phyloP scores from a whole-genome alignment of 2,888 invertebrate species.

The Sceliomorpha sp. region DNA sequence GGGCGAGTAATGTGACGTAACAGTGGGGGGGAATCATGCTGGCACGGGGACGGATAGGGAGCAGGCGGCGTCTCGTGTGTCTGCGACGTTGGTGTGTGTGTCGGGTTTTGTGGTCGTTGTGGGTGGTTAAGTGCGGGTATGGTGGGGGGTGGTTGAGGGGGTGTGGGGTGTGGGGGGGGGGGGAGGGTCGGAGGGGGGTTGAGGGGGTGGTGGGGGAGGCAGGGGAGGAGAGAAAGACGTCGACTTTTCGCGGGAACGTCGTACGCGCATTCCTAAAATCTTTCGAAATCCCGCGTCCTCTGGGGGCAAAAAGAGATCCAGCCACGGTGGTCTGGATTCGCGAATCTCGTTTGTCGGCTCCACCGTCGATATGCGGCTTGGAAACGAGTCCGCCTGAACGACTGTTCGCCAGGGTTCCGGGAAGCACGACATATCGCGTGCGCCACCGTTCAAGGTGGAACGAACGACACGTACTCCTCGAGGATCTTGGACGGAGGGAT shows the following conservation, averaged over 20 bases:
- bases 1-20: too few relatives aligned
- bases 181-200: too few relatives aligned
- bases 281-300: conserved; percentile 51
- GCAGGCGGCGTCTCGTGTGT: too few relatives aligned
- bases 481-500: conserved; percentile 47
- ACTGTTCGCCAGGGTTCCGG: conserved; percentile 52
- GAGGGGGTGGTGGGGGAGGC: conserved; percentile 42
- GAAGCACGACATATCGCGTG: conserved; percentile 63
- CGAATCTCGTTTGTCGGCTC: conserved; percentile 62
- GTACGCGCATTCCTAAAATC: conserved; percentile 57
- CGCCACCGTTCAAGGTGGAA: conserved; percentile 58
- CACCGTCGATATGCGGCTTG: conserved; percentile 52
- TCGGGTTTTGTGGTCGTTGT: too few relatives aligned
- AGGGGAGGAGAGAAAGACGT: conserved; percentile 29
- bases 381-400: conserved; percentile 46
- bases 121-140: too few relatives aligned
- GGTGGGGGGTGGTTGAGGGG: too few relatives aligned
- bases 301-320: conserved; percentile 50
- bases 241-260: conserved; percentile 51
- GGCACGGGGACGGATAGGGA: too few relatives aligned
- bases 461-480: conserved; percentile 59
- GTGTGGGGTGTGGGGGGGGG: too few relatives aligned
- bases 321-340: conserved; percentile 57
- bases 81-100: too few relatives aligned
- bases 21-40: too few relatives aligned